Conservation (phyloP, 1,140 invertebrate species). For the Pristionchus pacificus region DNA sequence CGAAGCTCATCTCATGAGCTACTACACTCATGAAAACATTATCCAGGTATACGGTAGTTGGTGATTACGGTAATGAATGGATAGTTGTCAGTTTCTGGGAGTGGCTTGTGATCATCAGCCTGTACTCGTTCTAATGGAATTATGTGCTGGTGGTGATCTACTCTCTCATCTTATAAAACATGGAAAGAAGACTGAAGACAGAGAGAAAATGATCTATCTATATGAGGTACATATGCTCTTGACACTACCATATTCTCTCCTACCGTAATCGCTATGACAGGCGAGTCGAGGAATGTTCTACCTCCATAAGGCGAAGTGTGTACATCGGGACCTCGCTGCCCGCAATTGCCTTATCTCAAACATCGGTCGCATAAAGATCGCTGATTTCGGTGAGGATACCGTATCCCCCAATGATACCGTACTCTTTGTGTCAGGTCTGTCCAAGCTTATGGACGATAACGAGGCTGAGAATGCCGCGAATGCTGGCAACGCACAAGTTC, state of each 20-base stretch:
- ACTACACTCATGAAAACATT: conserved; percentile 4
- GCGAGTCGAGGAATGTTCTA: conserved; percentile 34
- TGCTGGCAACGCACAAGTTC: conserved; percentile 54
- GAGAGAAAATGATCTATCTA: conserved; percentile 11
- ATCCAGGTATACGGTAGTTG: not conserved
- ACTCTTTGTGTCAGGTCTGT: not conserved
- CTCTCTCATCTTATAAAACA: conserved; percentile 31
- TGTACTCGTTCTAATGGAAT: conserved; percentile 36
- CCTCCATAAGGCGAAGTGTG: conserved; percentile 65
- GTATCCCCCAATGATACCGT: not conserved
- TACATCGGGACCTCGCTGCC: conserved; percentile 73
- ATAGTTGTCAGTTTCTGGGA: conserved; percentile 30
- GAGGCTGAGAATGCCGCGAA: not conserved
- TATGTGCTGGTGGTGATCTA: conserved; percentile 34
- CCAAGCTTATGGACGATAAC: not conserved
- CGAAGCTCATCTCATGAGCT: conserved; percentile 1
- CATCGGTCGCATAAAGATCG: conserved; percentile 82
- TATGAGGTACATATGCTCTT: conserved; percentile 3
- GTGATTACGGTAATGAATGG: not conserved
- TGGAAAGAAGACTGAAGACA: conserved; percentile 29
- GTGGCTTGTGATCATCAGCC: conserved; percentile 31
- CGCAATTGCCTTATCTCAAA: conserved; percentile 79
- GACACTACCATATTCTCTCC: no score
- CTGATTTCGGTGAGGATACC: conserved; percentile 77
- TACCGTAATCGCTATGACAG: not conserved